phyloP scores from a whole-genome alignment of 2,113 vertebrate genomes.

The Montifringilla adamsi region DNA sequence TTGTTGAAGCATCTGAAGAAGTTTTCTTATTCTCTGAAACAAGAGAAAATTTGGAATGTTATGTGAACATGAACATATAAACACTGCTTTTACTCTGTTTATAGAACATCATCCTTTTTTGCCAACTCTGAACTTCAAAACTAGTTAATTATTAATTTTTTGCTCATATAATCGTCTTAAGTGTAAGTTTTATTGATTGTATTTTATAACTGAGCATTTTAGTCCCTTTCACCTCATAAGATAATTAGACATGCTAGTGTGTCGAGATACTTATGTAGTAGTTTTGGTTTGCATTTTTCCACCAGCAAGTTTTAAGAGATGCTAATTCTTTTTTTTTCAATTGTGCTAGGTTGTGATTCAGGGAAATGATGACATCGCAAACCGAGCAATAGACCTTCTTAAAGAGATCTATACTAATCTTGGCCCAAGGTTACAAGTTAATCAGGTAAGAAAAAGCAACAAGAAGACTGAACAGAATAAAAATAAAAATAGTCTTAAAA shows the following conservation, averaged over 20 bases:
- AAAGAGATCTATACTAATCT: slow-evolving; percentile 99
- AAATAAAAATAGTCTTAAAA: background rate
- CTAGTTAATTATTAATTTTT: background rate
- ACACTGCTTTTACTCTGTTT: background rate
- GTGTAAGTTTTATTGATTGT: background rate
- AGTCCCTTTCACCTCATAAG: background rate
- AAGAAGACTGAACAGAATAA: background rate
- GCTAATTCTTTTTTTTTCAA: background rate
- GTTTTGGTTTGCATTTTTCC: background rate
- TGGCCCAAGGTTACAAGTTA: slow-evolving; percentile 96
- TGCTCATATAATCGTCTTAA: background rate
- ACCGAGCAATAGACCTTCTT: slow-evolving; percentile 95
- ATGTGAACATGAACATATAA: background rate
- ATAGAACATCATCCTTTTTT: background rate
- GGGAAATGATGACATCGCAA: slow-evolving; percentile 97
- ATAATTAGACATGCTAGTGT: background rate
- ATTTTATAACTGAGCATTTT: background rate
- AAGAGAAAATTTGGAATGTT: background rate
- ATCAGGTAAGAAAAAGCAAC: slow-evolving; percentile 83
- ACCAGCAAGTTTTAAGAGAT: background rate
- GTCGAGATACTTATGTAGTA: fast-evolving
- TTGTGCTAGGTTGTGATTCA: slow-evolving; percentile 92
- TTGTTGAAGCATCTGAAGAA: background rate
- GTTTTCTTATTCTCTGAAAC: background rate
- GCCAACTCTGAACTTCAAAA: background rate